These are phyloP conservation scores for Rhabdornis inornatus DNA, from an alignment of 2,113 vertebrate species.

Conservation along the genomic window DNA sequence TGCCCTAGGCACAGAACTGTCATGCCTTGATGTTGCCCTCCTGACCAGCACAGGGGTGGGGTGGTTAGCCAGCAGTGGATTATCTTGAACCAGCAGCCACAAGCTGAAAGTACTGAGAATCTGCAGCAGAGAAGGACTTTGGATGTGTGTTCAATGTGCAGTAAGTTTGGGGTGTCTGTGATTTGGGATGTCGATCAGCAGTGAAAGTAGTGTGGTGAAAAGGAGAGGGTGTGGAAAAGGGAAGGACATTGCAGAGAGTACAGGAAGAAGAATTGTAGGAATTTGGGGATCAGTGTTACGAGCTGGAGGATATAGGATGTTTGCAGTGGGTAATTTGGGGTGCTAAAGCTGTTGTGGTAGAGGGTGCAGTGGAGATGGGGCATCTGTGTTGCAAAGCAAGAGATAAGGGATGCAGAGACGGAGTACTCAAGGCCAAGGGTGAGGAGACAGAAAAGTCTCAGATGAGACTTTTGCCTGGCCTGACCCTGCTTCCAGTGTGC, in stretches of 20 bases:
- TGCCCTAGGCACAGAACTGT: not conserved
- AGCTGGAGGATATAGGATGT: not conserved
- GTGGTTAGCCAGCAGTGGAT: not conserved
- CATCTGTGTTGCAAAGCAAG: not conserved
- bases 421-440: not conserved
- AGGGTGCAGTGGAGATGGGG: not conserved
- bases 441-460: not conserved
- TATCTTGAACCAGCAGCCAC: not conserved
- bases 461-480: not conserved
- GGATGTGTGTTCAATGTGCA: not conserved
- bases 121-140: not conserved
- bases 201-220: not conserved
- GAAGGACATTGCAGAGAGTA: fast-evolving
- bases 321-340: not conserved
- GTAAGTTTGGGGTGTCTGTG: not conserved
- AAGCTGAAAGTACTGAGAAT: not conserved
- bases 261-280: not conserved
- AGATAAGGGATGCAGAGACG: not conserved
- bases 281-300: not conserved
- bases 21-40: not conserved
- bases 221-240: not conserved
- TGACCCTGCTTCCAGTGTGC: not conserved
- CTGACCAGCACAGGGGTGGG: not conserved
- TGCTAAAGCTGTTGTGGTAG: not conserved
- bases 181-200: not conserved